Base-by-base conservation (phyloP, 2,888 invertebrate species). In the Leptinotarsa haldemani region DNA sequence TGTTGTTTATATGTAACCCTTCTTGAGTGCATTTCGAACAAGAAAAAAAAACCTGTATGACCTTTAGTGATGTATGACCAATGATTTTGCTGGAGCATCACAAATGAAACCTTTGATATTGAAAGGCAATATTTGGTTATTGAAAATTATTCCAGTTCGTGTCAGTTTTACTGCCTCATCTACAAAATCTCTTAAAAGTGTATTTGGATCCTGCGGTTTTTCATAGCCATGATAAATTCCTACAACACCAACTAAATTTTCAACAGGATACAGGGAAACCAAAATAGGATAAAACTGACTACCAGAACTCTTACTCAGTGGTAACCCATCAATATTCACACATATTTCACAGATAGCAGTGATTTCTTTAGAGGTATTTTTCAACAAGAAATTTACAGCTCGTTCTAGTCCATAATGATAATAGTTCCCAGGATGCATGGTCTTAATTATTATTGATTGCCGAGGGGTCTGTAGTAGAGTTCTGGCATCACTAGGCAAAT, bases 1-100 rank as follows among this genome's bases (percentile, higher is more conserved):
- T 69, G 25, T 77, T 56, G n/a, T 46, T 46, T 4, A 64, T 20
- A 61, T 70, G 73, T 40, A 66, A 65, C 52, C 80, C 80, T n/a
- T 77, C 65, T 47, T 72, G 46, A 63, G 67, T 58, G 73, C 80
- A 82, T 69, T 79, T 79, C 50, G 78, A 74, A 69, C 82, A 82
- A 67, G 77, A 76, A 50, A 71, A 56, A 56, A 69, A 79, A 82
- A 15, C 77, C 80, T 12, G 56, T 58, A 65, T 81, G 81, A 9
- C 68, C 68, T 63, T 64, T 76, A 12, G 77, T 71, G 69, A n/a
- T 74, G 75, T 50, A 78, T 67, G 52, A 80, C 66, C 65, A 18
- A 68, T n/a, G 76, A 64, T 69, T 74, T 79, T 47, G 72, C 68
- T 67, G 72, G 64, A 9, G 68, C 76, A 76, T 80, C 80, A 70